Conservation (phyloP, 2,888 invertebrate genomes). For the Hemaris fuciformis region DNA sequence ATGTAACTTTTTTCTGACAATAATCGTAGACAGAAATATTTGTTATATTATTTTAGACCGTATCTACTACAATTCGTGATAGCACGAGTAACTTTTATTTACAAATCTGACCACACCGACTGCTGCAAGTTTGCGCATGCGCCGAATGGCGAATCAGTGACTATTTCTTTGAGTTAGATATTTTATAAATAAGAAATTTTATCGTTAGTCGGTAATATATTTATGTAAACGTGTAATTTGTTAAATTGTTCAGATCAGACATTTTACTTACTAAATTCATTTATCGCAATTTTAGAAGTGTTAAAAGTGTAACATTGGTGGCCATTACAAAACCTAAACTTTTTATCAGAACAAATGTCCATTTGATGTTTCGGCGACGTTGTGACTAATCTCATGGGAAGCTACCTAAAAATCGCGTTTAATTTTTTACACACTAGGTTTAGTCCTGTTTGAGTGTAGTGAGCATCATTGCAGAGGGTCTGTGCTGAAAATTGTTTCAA, state of each 20-base stretch:
- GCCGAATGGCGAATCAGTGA: constrained; percentile 82
- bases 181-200: constrained; percentile 78
- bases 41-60: background rate
- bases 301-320: constrained; percentile 78
- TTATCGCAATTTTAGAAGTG: constrained; percentile 58
- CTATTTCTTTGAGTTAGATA: constrained; percentile 77
- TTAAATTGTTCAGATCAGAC: constrained; percentile 44
- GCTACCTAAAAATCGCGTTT: constrained; percentile 59
- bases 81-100: background rate
- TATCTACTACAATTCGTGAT: background rate
- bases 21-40: background rate
- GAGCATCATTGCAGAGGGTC: constrained; percentile 44
- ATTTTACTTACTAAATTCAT: constrained; percentile 41
- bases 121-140: constrained; percentile 80
- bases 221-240: constrained; percentile 59
- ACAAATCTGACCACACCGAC: constrained; percentile 50
- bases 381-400: constrained; percentile 74
- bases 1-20: background rate
- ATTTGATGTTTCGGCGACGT: constrained; percentile 82
- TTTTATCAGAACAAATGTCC: constrained; percentile 80
- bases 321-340: constrained; percentile 82
- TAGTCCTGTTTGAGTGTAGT: constrained; percentile 51
- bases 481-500: constrained; percentile 52
- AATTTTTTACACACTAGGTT: constrained; percentile 34
- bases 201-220: constrained; percentile 73